Base-by-base conservation (phyloP, 2,888 invertebrate species). In the Sussaba pulchella region DNA sequence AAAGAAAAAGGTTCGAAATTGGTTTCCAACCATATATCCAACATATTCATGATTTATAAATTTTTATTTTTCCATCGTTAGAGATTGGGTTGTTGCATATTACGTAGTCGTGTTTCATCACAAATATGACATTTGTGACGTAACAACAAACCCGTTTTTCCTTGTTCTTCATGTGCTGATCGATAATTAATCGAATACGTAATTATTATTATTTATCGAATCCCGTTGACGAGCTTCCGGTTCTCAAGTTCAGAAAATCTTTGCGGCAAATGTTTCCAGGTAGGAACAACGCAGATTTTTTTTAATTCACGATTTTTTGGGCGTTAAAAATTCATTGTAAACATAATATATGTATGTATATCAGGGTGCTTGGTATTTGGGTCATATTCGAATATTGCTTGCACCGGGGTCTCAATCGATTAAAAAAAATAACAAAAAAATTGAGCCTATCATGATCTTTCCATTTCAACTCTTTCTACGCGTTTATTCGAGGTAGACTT, bases 1-100 rank as follows among this genome's bases (percentile, higher is more conserved):
- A n/a, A n/a, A n/a, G n/a, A n/a, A n/a, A n/a, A n/a, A n/a, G n/a
- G n/a, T n/a, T n/a, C n/a, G n/a, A n/a, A n/a, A n/a, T n/a, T n/a
- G n/a, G n/a, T n/a, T n/a, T n/a, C n/a, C n/a, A n/a, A n/a, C n/a
- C n/a, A n/a, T n/a, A n/a, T n/a, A n/a, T n/a, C n/a, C n/a, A n/a
- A n/a, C n/a, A n/a, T n/a, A n/a, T n/a, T n/a, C n/a, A n/a, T n/a
- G n/a, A n/a, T n/a, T n/a, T n/a, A n/a, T n/a, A n/a, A n/a, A n/a
- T n/a, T 24, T 43, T 41, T 61, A 50, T 54, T 36, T 39, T 36
- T 31, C 50, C 36, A 26, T 36, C 41, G 31, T 67, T 69, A 77
- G 70, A 78, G 75, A 72, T 81, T 77, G 70, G 78, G 73, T 82
- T 70, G 74, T 17, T 47, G 50, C 50, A 75, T 70, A 67, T 81